Evolutionary conservation across 1,140 invertebrate genomes (phyloP).

Genomic region (Tetragnatha versicolor): DNA sequence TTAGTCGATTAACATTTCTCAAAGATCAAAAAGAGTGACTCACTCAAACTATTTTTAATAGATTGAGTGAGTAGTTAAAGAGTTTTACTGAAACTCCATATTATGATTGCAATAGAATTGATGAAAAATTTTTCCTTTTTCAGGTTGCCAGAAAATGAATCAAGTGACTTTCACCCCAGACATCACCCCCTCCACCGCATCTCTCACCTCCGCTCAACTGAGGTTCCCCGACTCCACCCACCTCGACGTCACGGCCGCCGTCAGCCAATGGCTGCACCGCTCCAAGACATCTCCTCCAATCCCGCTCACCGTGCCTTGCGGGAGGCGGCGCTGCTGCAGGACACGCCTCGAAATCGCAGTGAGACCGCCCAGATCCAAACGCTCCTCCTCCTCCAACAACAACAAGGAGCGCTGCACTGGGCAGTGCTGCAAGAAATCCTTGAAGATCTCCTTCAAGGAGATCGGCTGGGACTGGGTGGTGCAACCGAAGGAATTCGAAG

Average conservation of each 20-base stretch:
- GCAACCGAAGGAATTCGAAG: constrained; percentile 75
- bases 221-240: neutral
- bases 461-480: constrained; percentile 76
- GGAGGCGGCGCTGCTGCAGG: neutral
- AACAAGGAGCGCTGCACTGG: neutral
- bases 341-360: constrained; percentile 8
- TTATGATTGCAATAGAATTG: no score
- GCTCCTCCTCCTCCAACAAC: neutral
- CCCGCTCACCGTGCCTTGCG: neutral
- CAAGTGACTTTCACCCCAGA: no score
- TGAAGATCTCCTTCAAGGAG: constrained; percentile 74
- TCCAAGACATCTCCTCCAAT: neutral
- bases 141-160: neutral
- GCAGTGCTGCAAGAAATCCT: constrained; percentile 72
- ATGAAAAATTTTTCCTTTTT: neutral
- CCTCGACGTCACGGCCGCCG: neutral
- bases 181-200: neutral
- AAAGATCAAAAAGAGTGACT: no score
- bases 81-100: no score
- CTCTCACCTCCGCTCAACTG: neutral
- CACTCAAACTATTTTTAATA: no score
- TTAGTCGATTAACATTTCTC: no score
- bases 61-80: no score
- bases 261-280: neutral
- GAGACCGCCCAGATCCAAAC: neutral